Percentiles rank a stretch among this genome's conserved stretches.
Conservation (phyloP, 2,888 invertebrate species). For the Nineta flava region DNA sequence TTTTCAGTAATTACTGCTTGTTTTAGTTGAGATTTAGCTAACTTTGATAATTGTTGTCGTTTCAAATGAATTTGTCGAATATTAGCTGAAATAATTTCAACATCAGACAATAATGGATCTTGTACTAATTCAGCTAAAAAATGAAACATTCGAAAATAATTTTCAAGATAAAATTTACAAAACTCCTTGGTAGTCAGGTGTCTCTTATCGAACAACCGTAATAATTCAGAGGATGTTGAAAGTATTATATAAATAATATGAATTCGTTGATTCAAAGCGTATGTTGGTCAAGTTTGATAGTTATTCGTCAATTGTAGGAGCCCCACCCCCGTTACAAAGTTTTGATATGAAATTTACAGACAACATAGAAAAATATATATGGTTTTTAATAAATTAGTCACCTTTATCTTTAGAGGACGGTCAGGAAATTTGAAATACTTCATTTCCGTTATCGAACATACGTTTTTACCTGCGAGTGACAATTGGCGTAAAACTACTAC, state of each 20-base stretch:
- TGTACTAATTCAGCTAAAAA: constrained; percentile 58
- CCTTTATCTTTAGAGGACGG: not conserved
- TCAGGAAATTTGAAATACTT: too few relatives aligned
- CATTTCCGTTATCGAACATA: too few relatives aligned
- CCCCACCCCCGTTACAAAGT: too few relatives aligned
- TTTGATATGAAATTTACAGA: too few relatives aligned
- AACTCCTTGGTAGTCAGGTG: not conserved
- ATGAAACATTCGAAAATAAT: constrained; percentile 5
- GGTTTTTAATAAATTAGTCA: too few relatives aligned
- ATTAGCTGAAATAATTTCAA: constrained; percentile 67
- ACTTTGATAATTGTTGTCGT: constrained; percentile 57
- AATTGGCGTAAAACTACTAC: too few relatives aligned
- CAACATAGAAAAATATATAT: too few relatives aligned
- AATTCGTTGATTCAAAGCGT: too few relatives aligned
- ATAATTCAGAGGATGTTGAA: not conserved
- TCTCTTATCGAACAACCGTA: not conserved
- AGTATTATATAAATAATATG: too few relatives aligned
- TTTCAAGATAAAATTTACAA: not conserved
- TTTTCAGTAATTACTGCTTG: constrained; percentile 66
- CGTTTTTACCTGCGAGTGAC: too few relatives aligned
- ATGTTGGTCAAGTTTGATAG: too few relatives aligned
- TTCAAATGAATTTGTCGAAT: constrained; percentile 52
- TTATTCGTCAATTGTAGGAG: too few relatives aligned
- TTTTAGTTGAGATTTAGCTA: constrained; percentile 64
- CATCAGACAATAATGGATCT: constrained; percentile 66